phyloP scores from a whole-genome alignment of 2,888 invertebrate genomes.

The Mythimna loreyi region DNA sequence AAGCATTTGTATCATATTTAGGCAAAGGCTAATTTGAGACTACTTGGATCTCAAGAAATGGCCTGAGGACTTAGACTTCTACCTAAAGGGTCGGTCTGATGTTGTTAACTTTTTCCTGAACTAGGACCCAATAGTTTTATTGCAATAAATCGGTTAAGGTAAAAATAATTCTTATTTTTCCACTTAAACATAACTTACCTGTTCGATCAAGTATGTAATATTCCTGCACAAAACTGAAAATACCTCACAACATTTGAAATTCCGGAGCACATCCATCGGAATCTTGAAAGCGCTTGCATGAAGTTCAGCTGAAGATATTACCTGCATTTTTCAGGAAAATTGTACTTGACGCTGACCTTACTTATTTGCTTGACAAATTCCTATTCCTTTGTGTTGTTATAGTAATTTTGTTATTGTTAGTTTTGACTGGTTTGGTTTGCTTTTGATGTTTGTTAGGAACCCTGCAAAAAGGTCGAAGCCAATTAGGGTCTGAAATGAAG shows the following conservation, averaged over 20 bases:
- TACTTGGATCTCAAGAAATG: too few relatives aligned
- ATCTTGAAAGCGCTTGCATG: constrained; percentile 61
- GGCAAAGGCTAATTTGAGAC: too few relatives aligned
- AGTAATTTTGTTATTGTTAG: neutral
- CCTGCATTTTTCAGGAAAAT: constrained; percentile 61
- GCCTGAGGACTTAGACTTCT: too few relatives aligned
- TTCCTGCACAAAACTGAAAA: constrained; percentile 30
- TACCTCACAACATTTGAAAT: constrained; percentile 39
- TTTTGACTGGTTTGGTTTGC: too few relatives aligned
- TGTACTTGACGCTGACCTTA: constrained; percentile 38
- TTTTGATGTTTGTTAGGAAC: too few relatives aligned
- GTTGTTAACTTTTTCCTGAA: too few relatives aligned
- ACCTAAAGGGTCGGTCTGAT: too few relatives aligned
- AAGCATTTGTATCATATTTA: too few relatives aligned
- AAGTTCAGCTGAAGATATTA: constrained; percentile 61
- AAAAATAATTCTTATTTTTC: neutral
- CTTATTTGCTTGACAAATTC: constrained; percentile 23
- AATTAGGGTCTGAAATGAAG: too few relatives aligned
- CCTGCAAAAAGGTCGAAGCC: too few relatives aligned
- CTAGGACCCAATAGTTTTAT: too few relatives aligned
- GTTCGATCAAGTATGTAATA: constrained; percentile 22
- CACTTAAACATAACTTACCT: neutral
- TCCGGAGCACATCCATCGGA: constrained; percentile 39
- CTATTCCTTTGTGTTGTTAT: neutral
- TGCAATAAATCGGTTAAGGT: neutral